phyloP scores from a whole-genome alignment of 1,140 invertebrate species.

The Hylaeus anthracinus region DNA sequence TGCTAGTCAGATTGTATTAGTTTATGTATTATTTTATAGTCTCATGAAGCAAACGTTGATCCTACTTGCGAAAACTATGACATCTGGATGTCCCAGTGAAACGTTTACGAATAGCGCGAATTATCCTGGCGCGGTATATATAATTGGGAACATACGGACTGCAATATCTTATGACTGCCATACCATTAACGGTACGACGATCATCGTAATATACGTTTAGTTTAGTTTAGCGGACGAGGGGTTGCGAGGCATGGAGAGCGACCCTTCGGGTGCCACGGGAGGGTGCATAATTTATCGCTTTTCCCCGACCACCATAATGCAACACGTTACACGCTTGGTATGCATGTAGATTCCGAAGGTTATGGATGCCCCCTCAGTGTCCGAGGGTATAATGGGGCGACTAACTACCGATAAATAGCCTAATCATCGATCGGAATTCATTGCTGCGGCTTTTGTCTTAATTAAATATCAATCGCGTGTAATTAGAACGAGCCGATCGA shows the following conservation, averaged over 20 bases:
- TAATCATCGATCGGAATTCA: conserved; percentile 64
- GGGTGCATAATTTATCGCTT: conserved; percentile 78
- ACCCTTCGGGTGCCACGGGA: conserved; percentile 53
- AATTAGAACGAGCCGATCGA: background rate
- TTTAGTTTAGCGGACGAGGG: conserved; percentile 68
- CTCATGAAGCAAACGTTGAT: too few species aligned
- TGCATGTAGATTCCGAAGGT: conserved; percentile 71
- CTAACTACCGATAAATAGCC: conserved; percentile 65
- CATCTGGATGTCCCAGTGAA: background rate
- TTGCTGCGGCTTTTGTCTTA: conserved; percentile 40
- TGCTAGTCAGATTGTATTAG: too few species aligned
- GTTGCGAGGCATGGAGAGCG: conserved; percentile 29
- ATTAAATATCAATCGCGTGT: conserved; percentile 29
- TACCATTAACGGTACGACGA: conserved; percentile 74
- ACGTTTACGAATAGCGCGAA: background rate
- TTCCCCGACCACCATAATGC: conserved; percentile 61
- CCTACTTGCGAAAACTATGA: too few species aligned
- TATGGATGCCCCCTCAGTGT: conserved; percentile 64
- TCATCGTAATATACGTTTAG: conserved; percentile 76
- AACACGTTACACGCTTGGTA: conserved; percentile 70
- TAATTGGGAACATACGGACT: conserved; percentile 72
- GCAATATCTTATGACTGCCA: conserved; percentile 74
- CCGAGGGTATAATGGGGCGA: conserved; percentile 38
- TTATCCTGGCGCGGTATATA: conserved; percentile 33
- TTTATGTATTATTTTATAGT: too few species aligned